Conservation (phyloP, 2,797 vertebrate genomes). For the Steatocranus sp. region DNA sequence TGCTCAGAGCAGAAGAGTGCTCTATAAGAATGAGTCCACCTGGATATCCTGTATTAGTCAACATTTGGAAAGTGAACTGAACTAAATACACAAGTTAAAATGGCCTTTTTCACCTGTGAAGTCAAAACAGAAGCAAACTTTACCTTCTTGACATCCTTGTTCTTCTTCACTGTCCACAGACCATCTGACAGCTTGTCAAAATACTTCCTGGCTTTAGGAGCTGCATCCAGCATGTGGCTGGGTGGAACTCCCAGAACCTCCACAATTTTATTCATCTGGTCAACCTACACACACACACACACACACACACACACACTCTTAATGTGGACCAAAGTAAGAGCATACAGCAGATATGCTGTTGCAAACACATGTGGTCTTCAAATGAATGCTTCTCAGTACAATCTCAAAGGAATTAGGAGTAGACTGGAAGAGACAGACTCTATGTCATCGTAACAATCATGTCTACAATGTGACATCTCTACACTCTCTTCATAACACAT, state of each 20-base stretch:
- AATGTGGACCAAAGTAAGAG: neutral
- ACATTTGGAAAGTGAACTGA: neutral
- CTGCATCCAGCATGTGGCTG: slow-evolving; percentile 91
- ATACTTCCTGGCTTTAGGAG: slow-evolving; percentile 93
- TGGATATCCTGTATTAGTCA: neutral
- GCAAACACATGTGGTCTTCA: neutral
- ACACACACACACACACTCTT: neutral
- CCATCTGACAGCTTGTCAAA: slow-evolving; percentile 93
- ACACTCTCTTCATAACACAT: neutral
- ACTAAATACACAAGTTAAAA: neutral
- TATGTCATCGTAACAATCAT: fast-evolving
- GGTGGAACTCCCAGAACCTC: slow-evolving; percentile 91
- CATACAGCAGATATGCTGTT: neutral
- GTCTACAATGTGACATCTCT: neutral
- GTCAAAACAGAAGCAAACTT: neutral
- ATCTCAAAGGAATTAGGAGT: neutral
- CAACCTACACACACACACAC: slow-evolving; percentile 74
- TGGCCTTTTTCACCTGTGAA: fast-evolving
- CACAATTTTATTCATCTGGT: slow-evolving; percentile 96
- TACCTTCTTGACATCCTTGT: slow-evolving; percentile 95
- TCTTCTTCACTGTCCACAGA: slow-evolving; percentile 92
- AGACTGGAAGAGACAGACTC: neutral
- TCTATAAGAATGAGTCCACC: neutral
- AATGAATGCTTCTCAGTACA: neutral
- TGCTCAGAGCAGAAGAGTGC: fast-evolving